Percentiles rank a stretch among this genome's conserved stretches.
Conservation (phyloP, 64 coral and sea anemone species). For the Dendronephthya gigantea region DNA sequence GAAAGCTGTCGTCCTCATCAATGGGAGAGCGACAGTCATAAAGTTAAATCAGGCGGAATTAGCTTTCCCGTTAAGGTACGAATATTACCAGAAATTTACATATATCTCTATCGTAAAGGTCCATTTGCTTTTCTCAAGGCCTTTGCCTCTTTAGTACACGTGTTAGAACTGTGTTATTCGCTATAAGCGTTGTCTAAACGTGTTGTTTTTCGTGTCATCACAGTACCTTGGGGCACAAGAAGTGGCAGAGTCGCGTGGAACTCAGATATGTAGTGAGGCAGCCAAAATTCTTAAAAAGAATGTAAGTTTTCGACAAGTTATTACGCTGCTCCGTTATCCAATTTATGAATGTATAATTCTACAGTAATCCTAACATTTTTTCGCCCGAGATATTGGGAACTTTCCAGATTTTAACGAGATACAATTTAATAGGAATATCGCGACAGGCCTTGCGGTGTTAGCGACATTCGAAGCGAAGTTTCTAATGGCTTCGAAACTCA, state of each 20-base stretch:
- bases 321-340: neutral
- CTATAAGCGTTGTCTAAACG: neutral
- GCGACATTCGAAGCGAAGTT: neutral
- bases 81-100: neutral
- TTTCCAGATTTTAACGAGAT: too few relatives aligned
- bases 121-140: neutral
- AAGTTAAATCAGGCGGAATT: conserved; percentile 94
- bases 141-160: neutral
- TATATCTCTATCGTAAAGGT: neutral
- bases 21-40: conserved; percentile 98
- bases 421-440: too few relatives aligned
- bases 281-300: conserved; percentile 73
- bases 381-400: too few relatives aligned
- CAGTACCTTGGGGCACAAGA: conserved; percentile 85
- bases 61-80: conserved; percentile 95
- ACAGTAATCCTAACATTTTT: too few relatives aligned
- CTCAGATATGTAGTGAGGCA: conserved; percentile 94
- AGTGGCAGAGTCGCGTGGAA: conserved; percentile 85
- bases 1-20: conserved; percentile 86
- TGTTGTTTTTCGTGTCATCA: neutral
- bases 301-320: neutral
- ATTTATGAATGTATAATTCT: too few relatives aligned
- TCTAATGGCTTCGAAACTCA: neutral
- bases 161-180: neutral
- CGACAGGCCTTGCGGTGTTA: neutral